phyloP scores from a whole-genome alignment of 2,888 invertebrate genomes.

The Torymus aiolomorphi region DNA sequence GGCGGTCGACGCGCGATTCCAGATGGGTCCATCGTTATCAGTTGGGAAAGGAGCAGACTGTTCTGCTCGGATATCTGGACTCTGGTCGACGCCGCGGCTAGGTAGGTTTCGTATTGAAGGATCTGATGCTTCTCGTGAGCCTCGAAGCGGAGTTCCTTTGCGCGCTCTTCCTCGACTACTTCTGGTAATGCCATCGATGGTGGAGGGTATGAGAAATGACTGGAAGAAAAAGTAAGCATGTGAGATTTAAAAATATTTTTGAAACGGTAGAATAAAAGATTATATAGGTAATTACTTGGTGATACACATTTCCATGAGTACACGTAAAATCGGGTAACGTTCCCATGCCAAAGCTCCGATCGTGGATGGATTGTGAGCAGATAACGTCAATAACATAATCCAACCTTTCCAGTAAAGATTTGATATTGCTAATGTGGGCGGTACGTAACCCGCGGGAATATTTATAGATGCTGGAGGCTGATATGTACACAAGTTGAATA shows the following conservation, averaged over 20 bases:
- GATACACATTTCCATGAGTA: constrained; percentile 97
- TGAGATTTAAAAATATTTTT: not conserved
- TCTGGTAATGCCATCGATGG: constrained; percentile 81
- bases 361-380: constrained; percentile 93
- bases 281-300: constrained; percentile 83
- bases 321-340: constrained; percentile 91
- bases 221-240: constrained; percentile 68
- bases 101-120: constrained; percentile 91
- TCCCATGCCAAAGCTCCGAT: constrained; percentile 93
- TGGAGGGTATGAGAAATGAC: constrained; percentile 84
- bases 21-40: constrained; percentile 90
- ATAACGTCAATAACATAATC: constrained; percentile 89
- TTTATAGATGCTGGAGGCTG: constrained; percentile 94
- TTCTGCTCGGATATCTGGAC: constrained; percentile 92
- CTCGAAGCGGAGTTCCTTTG: constrained; percentile 83
- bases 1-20: constrained; percentile 91
- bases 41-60: constrained; percentile 88
- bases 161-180: constrained; percentile 79
- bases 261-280: not conserved
- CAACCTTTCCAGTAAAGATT: constrained; percentile 96
- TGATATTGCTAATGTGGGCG: constrained; percentile 93
- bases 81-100: constrained; percentile 93
- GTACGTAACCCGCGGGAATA: constrained; percentile 88
- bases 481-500: constrained; percentile 93
- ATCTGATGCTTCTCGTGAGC: constrained; percentile 87